Base-by-base conservation (phyloP, 2,113 vertebrate species). In the Aptenodytes forsteri region DNA sequence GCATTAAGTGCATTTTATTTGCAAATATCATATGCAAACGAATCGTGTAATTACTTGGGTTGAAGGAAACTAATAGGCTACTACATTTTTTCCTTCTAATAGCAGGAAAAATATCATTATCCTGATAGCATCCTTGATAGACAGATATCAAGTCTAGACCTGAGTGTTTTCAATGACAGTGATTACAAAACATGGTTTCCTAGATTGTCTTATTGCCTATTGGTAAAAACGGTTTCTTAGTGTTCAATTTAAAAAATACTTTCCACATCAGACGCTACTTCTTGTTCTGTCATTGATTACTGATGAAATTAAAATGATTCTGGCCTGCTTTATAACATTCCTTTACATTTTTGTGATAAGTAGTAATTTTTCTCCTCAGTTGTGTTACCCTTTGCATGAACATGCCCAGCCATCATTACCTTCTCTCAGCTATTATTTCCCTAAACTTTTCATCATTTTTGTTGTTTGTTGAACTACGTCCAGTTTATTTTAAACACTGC, bases 391-490 rank as follows among this genome's bases (percentile, higher is more conserved):
- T 94, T 83, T 93, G 96, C 52, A 87, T 32, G 66, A 96, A 95
- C 95, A 93, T 87, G 96, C 88, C 93, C 93, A 47, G 54, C 62
- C 50, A 50, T 95, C 83, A 82, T 87, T 94, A 93, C 66, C 21
- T 93, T 89, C 81, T 80, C 67, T 58, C 61, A 80, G 72, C 65
- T 89, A 93, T 85, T 87, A 92, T 85, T 94, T 97, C 90, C 92
- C 80, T 92, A 87, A 95, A 92, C 90, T 89, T 79, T 77, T 59
- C 27, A 90, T 90, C 26, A 58, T 83, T 95, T 96, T 83, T 88
- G 65, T 87, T 95, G 58, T 84, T 92, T 91, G 90, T 55, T 94
- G 97, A 96, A 96, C 70, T 95, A 62, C 29, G 66, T 83, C 66
- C 92, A 92, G 71, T 72, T 66, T 84, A 90, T 95, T 96, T 95